These are phyloP conservation scores for Trimorus sp. DNA, from an alignment of 2,888 invertebrate genomes.

Conservation along the genomic window DNA sequence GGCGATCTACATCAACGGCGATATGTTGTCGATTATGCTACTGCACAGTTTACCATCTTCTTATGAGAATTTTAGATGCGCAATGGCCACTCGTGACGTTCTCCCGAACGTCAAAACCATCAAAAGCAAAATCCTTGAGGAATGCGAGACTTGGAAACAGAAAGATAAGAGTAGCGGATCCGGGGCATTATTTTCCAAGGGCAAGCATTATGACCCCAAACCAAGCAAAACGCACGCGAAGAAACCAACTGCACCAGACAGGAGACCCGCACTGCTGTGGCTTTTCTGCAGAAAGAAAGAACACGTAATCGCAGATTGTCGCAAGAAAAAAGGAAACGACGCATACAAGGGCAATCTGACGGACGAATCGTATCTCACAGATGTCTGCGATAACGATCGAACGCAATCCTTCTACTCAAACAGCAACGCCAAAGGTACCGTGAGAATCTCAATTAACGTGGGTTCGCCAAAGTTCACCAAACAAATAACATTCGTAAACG, in stretches of 20 bases:
- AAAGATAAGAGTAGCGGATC: slow-evolving; percentile 9
- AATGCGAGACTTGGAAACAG: slow-evolving; percentile 11
- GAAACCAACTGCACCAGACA: neutral
- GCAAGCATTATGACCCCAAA: neutral
- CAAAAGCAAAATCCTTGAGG: slow-evolving; percentile 12
- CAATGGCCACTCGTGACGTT: neutral
- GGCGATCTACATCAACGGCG: neutral
- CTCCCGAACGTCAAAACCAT: neutral
- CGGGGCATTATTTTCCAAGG: neutral
- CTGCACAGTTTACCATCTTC: slow-evolving; percentile 4
- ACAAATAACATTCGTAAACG: too few species aligned
- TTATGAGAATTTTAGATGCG: slow-evolving; percentile 5
- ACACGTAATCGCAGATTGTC: slow-evolving; percentile 1
- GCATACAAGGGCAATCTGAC: neutral
- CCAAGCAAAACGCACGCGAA: neutral
- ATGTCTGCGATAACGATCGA: neutral
- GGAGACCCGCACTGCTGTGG: neutral
- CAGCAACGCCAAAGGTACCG: neutral
- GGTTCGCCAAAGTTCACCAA: too few species aligned
- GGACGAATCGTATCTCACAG: neutral
- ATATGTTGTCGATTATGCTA: neutral
- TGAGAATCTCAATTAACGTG: too few species aligned
- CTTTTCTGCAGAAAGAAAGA: slow-evolving; percentile 5
- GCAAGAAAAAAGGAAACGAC: neutral
- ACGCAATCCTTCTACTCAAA: neutral